Base-by-base conservation (phyloP, 2,797 vertebrate genomes). In the Tinamus major region DNA sequence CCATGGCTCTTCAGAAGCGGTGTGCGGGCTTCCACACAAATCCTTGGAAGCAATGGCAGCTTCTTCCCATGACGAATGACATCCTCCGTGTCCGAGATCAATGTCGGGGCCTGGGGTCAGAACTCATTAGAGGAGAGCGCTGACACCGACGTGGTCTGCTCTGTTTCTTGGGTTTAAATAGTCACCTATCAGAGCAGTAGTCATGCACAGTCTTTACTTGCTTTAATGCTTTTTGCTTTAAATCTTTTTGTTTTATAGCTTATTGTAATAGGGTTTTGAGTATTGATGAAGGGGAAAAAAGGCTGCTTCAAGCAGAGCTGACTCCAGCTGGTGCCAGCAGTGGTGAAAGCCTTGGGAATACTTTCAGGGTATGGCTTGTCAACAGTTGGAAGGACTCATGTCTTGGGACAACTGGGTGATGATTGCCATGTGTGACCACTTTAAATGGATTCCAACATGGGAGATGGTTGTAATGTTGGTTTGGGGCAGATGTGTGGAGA, bases 101-200 rank as follows among this genome's bases (percentile, higher is more conserved):
- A 2, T 77, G 79, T 63, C 37, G n/a, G 31, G 62, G 48, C 90
- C 68, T 44, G 74, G 87, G 69, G 74, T 71, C 91, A 86, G 13
- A 61, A 85, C 56, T 96, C 76, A 90, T 95, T 69, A 93, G n/a
- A 95, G 89, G 31, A 72, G 33, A 96, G 93, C 4, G 67, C 79
- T 92, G 35, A 35, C 79, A n/a, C 93, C 33, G 56, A 27, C 77
- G 69, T 5, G 82, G 49, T 86, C 85, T 81, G 79, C 87, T 71
- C 0, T 1, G 0, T 79, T 71, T 49, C 71, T 71, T 58, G 55
- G 92, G 70, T 79, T 88, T 53, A 89, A 89, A 91, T 56, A 89
- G 82, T 82, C 56, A 81, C 51, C 59, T 39, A 1, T 23, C 63
- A 1, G 31, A 81, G 67, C 0, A 31, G 91, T 4, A 53, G 42